phyloP scores from a whole-genome alignment of 2,888 invertebrate species.

The Deilephila elpenor region DNA sequence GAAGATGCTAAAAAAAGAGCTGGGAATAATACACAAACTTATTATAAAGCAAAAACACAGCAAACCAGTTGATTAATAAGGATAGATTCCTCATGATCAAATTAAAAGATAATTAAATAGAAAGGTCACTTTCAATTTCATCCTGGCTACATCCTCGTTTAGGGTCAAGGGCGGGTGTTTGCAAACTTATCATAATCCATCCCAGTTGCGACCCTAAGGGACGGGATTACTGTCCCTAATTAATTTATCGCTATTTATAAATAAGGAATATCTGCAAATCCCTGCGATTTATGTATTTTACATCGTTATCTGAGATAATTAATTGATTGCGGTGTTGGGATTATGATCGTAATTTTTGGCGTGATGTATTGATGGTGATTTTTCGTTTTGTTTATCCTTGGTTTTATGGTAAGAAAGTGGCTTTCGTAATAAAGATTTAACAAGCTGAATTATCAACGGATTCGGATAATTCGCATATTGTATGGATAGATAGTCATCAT shows the following conservation, averaged over 20 bases:
- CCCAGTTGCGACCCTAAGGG: constrained; percentile 12
- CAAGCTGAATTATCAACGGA: no score
- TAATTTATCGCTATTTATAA: constrained; percentile 32
- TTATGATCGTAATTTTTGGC: neutral
- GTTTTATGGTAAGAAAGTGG: no score
- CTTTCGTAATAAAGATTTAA: no score
- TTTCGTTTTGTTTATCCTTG: neutral
- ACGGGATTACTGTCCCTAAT: constrained; percentile 28
- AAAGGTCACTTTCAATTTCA: constrained; percentile 23
- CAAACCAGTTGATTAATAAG: neutral
- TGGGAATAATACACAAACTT: no score
- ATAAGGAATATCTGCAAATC: constrained; percentile 20
- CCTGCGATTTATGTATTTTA: neutral
- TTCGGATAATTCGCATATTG: no score
- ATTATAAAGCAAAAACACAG: no score
- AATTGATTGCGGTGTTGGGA: constrained; percentile 1
- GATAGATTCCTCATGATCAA: neutral
- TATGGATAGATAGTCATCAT: no score
- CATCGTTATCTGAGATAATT: neutral
- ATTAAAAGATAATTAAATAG: constrained; percentile 7
- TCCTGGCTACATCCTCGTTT: neutral
- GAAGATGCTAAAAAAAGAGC: no score
- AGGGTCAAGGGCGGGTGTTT: constrained; percentile 13
- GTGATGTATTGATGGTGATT: neutral
- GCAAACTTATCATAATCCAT: constrained; percentile 27